Conservation (phyloP, 2,113 vertebrate genomes). For the Anoplopoma fimbria region DNA sequence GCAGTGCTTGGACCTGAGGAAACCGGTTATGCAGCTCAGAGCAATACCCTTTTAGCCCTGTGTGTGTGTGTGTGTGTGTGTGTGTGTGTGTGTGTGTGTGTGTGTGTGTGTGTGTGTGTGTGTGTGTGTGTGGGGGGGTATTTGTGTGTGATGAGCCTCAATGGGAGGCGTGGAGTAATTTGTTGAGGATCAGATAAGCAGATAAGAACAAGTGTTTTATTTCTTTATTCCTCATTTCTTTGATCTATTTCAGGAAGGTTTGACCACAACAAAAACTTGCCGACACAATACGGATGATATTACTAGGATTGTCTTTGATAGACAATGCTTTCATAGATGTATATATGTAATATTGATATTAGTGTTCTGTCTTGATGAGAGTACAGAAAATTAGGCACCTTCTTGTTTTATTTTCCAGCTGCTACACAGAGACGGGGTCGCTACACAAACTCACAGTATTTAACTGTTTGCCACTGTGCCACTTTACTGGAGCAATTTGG, state of each 20-base stretch:
- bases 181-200: slow-evolving; percentile 24
- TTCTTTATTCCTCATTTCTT: slow-evolving; percentile 24
- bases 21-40: slow-evolving; percentile 51
- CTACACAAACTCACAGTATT: background rate
- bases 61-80: slow-evolving; percentile 36
- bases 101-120: slow-evolving; percentile 29
- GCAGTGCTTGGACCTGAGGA: slow-evolving; percentile 15
- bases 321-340: background rate
- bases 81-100: slow-evolving; percentile 10
- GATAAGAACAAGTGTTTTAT: slow-evolving; percentile 21
- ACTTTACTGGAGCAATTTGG: slow-evolving; percentile 1
- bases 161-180: too few species aligned
- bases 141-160: slow-evolving; percentile 23
- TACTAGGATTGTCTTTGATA: background rate
- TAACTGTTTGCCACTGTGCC: background rate
- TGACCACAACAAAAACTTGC: background rate
- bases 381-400: background rate
- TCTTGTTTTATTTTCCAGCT: background rate
- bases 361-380: background rate
- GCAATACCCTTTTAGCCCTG: slow-evolving; percentile 20
- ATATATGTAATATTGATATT: background rate
- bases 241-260: slow-evolving; percentile 4
- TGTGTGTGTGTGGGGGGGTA: slow-evolving; percentile 21
- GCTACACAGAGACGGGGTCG: background rate
- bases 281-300: background rate